Base-by-base conservation (phyloP, 53 echinoderm and acorn worm species). In the Pentamera pediparva region DNA sequence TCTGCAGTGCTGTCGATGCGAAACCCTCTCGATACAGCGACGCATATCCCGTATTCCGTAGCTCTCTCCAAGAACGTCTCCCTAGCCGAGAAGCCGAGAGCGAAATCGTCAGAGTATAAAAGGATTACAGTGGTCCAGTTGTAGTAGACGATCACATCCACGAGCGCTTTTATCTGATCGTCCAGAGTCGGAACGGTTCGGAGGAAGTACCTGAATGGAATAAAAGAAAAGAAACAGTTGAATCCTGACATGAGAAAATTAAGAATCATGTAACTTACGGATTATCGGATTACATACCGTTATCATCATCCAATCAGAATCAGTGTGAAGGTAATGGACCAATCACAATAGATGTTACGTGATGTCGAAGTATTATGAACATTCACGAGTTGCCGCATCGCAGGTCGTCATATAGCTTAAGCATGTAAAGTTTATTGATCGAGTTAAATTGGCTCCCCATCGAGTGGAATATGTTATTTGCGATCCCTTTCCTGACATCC, bases 201-300 rank as follows among this genome's bases (percentile, higher is more conserved):
- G 1, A 84, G 82, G 45, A 94, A 94, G 56, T 84, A 94, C 8
- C 94, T 94, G 65, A 4, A 43, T n/a, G n/a, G n/a, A n/a, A n/a
- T n/a, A 76, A 55, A 71, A 33, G 17, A 32, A 21, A 79, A 52
- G 22, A 17, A 32, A 56, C 10, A 56, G 15, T 41, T n/a, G n/a
- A n/a, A n/a, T 10, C 15, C 43, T 41, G 43, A 9, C 43, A 41
- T 10, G 28, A 9, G 4, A 57, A 26, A 57, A 0, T 29, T 4
- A 27, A 25, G 2, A 0, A 28, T n/a, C n/a, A n/a, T n/a, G n/a
- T n/a, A n/a, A n/a, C n/a, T n/a, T n/a, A n/a, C n/a, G n/a, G n/a
- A n/a, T n/a, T n/a, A n/a, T n/a, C n/a, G n/a, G n/a, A n/a, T n/a
- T n/a, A n/a, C n/a, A n/a, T n/a, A n/a, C n/a, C n/a, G n/a, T n/a